phyloP scores from a whole-genome alignment of 2,888 invertebrate species.

The Sesamia inferens region DNA sequence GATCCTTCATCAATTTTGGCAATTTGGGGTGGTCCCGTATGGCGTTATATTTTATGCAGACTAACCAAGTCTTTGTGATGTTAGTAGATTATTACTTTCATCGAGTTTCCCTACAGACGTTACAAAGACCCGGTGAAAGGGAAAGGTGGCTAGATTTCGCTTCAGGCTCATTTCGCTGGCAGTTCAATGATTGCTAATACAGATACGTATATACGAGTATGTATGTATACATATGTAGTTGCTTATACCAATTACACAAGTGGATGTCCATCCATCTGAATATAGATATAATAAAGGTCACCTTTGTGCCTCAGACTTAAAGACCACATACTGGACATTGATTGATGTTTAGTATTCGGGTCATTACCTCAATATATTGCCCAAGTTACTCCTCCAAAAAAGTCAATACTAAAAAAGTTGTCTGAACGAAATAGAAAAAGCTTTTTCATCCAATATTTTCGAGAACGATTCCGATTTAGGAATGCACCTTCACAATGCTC shows the following conservation, averaged over 20 bases:
- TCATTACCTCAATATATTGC: neutral
- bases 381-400: constrained; percentile 7
- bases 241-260: constrained; percentile 1
- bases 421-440: constrained; percentile 26
- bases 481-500: constrained; percentile 46
- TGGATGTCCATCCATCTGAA: neutral
- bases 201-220: too few relatives aligned
- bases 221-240: constrained; percentile 30
- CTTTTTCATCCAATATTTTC: constrained; percentile 28
- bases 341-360: constrained; percentile 6
- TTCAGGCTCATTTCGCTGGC: constrained; percentile 15
- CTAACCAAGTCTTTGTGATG: neutral
- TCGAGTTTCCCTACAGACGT: constrained; percentile 17
- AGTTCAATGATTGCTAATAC: constrained; percentile 4
- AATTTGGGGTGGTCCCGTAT: neutral
- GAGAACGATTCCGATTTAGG: constrained; percentile 32
- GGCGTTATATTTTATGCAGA: neutral
- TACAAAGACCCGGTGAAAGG: constrained; percentile 39
- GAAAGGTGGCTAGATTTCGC: constrained; percentile 34
- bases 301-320: constrained; percentile 3
- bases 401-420: neutral
- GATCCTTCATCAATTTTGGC: neutral
- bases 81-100: constrained; percentile 1
- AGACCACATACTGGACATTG: neutral
- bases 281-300: constrained; percentile 11